Conservation (phyloP, 2,113 vertebrate species). For the Elachura formosa region DNA sequence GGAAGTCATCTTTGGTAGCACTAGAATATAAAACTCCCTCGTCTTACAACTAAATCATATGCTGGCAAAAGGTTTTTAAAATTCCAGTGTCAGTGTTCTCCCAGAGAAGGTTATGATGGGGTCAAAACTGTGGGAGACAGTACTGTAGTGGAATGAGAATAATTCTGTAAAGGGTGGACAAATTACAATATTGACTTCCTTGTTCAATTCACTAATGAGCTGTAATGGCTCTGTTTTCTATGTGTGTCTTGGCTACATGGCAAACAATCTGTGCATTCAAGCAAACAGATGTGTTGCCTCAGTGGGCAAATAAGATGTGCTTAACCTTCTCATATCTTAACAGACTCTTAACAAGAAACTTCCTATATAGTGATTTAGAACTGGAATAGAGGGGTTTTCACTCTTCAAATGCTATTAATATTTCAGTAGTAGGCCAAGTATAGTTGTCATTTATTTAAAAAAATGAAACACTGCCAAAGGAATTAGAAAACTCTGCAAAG, state of each 20-base stretch:
- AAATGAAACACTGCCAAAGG: not conserved
- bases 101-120: not conserved
- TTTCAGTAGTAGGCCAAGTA: not conserved
- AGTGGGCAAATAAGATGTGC: not conserved
- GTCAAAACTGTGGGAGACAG: not conserved
- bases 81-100: not conserved
- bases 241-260: not conserved
- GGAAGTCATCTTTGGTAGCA: not conserved
- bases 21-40: not conserved
- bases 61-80: constrained; percentile 6
- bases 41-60: constrained; percentile 1
- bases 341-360: not conserved
- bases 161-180: not conserved
- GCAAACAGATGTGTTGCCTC: not conserved
- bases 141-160: not conserved
- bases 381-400: not conserved
- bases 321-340: not conserved
- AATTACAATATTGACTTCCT: not conserved
- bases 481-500: not conserved
- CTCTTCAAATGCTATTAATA: not conserved
- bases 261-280: not conserved
- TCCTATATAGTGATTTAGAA: not conserved
- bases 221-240: not conserved
- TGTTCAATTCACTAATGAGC: not conserved
- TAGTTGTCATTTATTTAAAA: not conserved